phyloP scores from a whole-genome alignment of 1,140 invertebrate species.

The Hylyphantes graminicola region DNA sequence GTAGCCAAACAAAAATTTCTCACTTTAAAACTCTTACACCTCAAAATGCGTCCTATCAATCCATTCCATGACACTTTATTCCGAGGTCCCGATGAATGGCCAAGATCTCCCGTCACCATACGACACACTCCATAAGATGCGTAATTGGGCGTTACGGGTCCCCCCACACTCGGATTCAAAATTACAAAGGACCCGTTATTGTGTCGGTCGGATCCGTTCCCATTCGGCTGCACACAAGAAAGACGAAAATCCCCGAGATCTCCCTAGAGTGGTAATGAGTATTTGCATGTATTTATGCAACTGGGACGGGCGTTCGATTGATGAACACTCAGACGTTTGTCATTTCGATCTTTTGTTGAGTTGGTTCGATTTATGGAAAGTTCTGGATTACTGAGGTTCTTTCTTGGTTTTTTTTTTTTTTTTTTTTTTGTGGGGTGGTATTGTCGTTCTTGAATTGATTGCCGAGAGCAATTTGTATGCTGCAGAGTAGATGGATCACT shows the following conservation, averaged over 20 bases:
- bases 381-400: no score
- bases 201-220: constrained; percentile 5
- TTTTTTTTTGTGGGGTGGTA: no score
- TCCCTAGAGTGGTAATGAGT: constrained; percentile 20
- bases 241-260: constrained; percentile 3
- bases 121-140: not conserved
- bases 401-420: no score
- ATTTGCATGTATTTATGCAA: constrained; percentile 42
- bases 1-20: no score
- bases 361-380: no score
- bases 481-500: no score
- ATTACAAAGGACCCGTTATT: constrained; percentile 13
- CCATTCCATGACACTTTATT: not conserved
- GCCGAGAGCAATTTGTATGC: no score
- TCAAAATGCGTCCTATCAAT: no score
- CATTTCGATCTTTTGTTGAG: constrained; percentile 31
- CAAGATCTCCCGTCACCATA: not conserved
- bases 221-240: not conserved
- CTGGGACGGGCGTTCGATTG: constrained; percentile 22
- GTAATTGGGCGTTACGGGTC: constrained; percentile 21
- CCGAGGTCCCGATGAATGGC: not conserved
- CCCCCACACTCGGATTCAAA: not conserved
- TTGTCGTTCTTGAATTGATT: no score
- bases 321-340: constrained; percentile 13
- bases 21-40: no score